These are phyloP conservation scores for Psix sp. DNA, from an alignment of 1,140 invertebrate species.

Conservation along the genomic window DNA sequence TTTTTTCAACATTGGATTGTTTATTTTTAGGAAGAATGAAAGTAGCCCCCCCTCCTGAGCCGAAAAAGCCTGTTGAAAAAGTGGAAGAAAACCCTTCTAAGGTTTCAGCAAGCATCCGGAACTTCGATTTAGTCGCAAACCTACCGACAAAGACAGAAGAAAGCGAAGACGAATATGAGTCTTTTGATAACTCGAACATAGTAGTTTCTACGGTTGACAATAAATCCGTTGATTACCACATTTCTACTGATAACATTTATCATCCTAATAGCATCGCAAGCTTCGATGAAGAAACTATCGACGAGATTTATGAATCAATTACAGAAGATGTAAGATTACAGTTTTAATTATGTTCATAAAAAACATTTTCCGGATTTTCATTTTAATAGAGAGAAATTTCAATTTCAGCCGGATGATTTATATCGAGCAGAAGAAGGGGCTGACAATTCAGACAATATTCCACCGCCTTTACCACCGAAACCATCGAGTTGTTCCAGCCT, in stretches of 20 bases:
- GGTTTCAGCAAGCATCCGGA: slow-evolving; percentile 61
- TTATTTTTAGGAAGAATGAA: slow-evolving; percentile 59
- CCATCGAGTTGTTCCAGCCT: slow-evolving; percentile 41
- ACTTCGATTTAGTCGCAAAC: slow-evolving; percentile 71
- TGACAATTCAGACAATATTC: slow-evolving; percentile 22
- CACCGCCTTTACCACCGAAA: slow-evolving; percentile 65
- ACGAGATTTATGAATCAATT: slow-evolving; percentile 73
- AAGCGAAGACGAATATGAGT: slow-evolving; percentile 71
- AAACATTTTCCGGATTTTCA: neutral
- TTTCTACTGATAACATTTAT: slow-evolving; percentile 69
- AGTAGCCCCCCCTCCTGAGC: slow-evolving; percentile 52
- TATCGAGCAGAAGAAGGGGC: neutral
- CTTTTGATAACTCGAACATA: slow-evolving; percentile 63
- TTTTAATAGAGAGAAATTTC: neutral
- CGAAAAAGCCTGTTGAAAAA: slow-evolving; percentile 39
- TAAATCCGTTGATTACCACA: slow-evolving; percentile 61
- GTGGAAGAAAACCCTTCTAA: slow-evolving; percentile 50
- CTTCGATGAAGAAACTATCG: slow-evolving; percentile 65
- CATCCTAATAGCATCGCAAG: slow-evolving; percentile 63
- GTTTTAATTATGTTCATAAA: slow-evolving; percentile 3
- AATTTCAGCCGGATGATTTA: slow-evolving; percentile 1
- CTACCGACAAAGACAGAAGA: slow-evolving; percentile 66
- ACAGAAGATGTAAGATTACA: slow-evolving; percentile 65
- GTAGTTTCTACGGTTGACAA: slow-evolving; percentile 62
- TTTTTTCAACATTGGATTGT: neutral